Evolutionary conservation across 2,888 invertebrate species (phyloP).

Genomic region (Tenthredo mesomela): DNA sequence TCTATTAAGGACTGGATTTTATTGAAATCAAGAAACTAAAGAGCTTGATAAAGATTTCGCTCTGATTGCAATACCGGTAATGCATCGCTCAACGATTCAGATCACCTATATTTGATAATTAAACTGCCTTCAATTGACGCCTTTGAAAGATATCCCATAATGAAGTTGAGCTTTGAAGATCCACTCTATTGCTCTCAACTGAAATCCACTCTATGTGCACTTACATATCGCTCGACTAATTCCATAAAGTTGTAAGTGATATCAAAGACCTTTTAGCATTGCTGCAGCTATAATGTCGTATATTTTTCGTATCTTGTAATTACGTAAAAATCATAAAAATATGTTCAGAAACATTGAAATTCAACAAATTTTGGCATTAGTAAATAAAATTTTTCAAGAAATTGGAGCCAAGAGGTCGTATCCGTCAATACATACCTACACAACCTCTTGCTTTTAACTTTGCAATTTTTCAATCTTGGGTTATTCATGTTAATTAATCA

Average conservation of each 20-base stretch:
- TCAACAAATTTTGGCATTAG: no score
- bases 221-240: neutral
- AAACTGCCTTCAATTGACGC: constrained; percentile 4
- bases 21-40: constrained; percentile 38
- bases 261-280: no score
- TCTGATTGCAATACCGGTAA: constrained; percentile 14
- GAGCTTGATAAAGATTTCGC: constrained; percentile 37
- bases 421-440: no score
- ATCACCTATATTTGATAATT: constrained; percentile 24
- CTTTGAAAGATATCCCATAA: neutral
- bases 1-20: constrained; percentile 18
- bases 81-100: constrained; percentile 18
- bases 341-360: no score
- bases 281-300: no score
- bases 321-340: no score
- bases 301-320: no score
- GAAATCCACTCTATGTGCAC: constrained; percentile 2
- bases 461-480: no score
- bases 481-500: no score
- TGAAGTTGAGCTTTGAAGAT: neutral
- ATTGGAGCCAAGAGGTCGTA: no score
- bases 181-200: neutral
- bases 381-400: no score
- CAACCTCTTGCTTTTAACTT: no score
- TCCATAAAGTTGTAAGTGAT: neutral